These are phyloP conservation scores for Volucella zonaria DNA, from an alignment of 2,888 invertebrate genomes.

Conservation along the genomic window DNA sequence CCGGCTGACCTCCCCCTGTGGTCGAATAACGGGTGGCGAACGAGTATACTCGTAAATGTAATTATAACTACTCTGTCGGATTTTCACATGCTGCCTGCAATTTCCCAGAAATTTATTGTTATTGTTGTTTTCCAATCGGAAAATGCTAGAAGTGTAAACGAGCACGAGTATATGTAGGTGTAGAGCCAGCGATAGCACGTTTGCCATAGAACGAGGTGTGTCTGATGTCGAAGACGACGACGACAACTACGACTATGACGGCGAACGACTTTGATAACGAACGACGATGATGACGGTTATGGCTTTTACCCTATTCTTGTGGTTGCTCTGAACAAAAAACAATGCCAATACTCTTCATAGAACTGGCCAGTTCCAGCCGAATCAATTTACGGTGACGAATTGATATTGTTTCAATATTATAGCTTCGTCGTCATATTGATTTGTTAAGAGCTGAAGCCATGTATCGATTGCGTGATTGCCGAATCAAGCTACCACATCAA, in stretches of 20 bases:
- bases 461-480: constrained; percentile 59
- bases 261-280: not conserved
- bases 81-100: constrained; percentile 56
- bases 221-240: constrained; percentile 14
- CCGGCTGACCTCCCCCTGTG: constrained; percentile 9
- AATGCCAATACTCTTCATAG: constrained; percentile 10
- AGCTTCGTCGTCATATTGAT: constrained; percentile 32
- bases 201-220: constrained; percentile 40
- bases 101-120: constrained; percentile 60
- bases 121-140: constrained; percentile 55
- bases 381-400: constrained; percentile 47
- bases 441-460: constrained; percentile 29
- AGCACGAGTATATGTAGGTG: not conserved
- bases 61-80: constrained; percentile 49
- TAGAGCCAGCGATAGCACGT: constrained; percentile 10
- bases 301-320: constrained; percentile 20
- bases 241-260: constrained; percentile 1
- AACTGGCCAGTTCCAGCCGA: constrained; percentile 32
- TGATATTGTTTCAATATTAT: constrained; percentile 34
- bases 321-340: not conserved
- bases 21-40: constrained; percentile 38
- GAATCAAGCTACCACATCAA: constrained; percentile 47
- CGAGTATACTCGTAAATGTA: constrained; percentile 19
- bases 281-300: constrained; percentile 15
- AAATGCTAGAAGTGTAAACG: constrained; percentile 27